Evolutionary conservation across 2,888 invertebrate species (phyloP).

Genomic region (Yponomeuta cagnagella): DNA sequence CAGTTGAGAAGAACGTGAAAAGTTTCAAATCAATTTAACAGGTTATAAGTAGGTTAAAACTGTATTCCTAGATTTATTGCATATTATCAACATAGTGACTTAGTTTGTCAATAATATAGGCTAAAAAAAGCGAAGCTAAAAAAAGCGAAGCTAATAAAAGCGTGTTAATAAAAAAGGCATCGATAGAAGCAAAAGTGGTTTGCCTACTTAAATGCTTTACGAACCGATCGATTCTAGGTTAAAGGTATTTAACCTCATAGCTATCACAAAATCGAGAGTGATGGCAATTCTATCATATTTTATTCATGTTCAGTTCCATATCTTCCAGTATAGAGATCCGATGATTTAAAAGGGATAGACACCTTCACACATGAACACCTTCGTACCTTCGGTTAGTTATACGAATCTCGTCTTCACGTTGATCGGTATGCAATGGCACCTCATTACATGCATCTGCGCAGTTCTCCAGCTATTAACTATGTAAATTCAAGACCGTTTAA

Average conservation of each 20-base stretch:
- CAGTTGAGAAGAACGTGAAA: too few species aligned
- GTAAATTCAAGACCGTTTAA: slow-evolving; percentile 11
- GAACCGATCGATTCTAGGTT: not conserved
- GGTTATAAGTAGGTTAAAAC: too few species aligned
- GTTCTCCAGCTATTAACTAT: slow-evolving; percentile 37
- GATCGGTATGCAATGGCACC: not conserved
- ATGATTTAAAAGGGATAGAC: not conserved
- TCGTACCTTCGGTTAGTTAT: not conserved
- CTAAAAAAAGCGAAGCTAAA: too few species aligned
- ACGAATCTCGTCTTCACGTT: not conserved
- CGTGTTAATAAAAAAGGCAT: too few species aligned
- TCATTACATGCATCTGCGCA: slow-evolving; percentile 36
- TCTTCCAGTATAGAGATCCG: not conserved
- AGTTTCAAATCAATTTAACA: too few species aligned
- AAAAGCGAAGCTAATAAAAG: too few species aligned
- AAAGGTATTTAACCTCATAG: not conserved
- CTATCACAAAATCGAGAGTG: not conserved
- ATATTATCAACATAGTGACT: too few species aligned
- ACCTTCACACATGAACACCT: not conserved
- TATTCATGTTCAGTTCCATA: not conserved
- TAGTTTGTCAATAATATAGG: too few species aligned
- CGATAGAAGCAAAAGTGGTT: too few species aligned
- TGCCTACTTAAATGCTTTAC: not conserved
- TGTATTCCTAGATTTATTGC: too few species aligned
- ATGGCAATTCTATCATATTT: not conserved